phyloP scores from a whole-genome alignment of 2,888 invertebrate genomes.

The Anticlea derivata region DNA sequence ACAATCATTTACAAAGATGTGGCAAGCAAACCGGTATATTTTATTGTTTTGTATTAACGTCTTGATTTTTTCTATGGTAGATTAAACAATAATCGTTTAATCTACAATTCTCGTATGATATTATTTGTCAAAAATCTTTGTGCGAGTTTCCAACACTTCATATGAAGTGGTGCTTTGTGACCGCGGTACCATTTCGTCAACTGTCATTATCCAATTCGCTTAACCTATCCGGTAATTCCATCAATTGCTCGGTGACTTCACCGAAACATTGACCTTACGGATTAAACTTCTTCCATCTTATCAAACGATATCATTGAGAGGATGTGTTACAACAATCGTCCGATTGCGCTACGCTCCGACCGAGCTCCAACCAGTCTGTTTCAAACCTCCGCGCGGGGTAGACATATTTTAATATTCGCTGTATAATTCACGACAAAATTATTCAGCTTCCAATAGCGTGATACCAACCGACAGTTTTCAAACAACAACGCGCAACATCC shows the following conservation, averaged over 20 bases:
- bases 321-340: conserved; percentile 33
- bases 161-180: conserved; percentile 4
- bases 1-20: background rate
- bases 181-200: conserved; percentile 25
- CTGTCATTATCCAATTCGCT: conserved; percentile 42
- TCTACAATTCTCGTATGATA: no score
- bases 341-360: conserved; percentile 20
- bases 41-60: no score
- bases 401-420: conserved; percentile 16
- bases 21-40: background rate
- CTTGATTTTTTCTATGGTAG: no score
- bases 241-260: conserved; percentile 66
- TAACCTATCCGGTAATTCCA: conserved; percentile 45
- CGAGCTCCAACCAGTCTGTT: conserved; percentile 22
- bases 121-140: background rate
- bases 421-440: conserved; percentile 20
- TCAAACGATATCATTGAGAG: conserved; percentile 37
- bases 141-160: background rate
- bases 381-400: conserved; percentile 21
- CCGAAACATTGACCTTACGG: conserved; percentile 77
- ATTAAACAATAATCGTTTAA: no score
- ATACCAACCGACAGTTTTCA: conserved; percentile 26
- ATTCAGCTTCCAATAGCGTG: conserved; percentile 36
- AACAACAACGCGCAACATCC: conserved; percentile 33
- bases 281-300: conserved; percentile 34